Evolutionary conservation across 2,797 vertebrate species (phyloP), one percentile per base, ranked within the genome.

Genomic region (Sitta carolinensis): DNA sequence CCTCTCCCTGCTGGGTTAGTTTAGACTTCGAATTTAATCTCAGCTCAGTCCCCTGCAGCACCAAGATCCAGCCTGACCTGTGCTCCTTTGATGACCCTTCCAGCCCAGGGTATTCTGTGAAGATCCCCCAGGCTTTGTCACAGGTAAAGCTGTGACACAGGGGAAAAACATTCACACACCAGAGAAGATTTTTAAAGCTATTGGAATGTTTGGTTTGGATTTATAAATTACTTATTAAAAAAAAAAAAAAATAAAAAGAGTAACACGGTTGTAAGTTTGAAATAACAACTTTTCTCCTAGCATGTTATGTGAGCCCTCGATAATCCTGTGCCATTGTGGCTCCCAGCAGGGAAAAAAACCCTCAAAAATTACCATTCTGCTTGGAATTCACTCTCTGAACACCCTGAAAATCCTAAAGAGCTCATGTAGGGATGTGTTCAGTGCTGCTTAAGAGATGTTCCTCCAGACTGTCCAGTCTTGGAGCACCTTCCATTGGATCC

Each of bases 121-220:
- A 43, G 34, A 18, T 22, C 16, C 14, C 2, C 10, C 29, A 40
- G 17, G 42, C 3, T 64, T 54, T 68, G 36, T 36, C 36, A 36
- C 36, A 36, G 32, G 26, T 26, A 61, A 54, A 58, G 11, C 32
- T 32, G 27, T 12, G 59, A 16, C n/a, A 43, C 0, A 2, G 51
- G 19, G 23, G 36, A 3, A 7, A 6, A 58, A 23, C 1, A 13
- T 32, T n/a, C 30, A 14, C 7, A 0, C 8, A 11, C 5, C 29
- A 38, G 26, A 16, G 64, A 38, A 26, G 45, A 5, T 67, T 79
- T 75, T 67, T 45, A 64, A 47, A 89, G 43, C 20, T 50, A 1
- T 16, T 18, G 27, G 16, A 51, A 10, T 1, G 1, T 59, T 76
- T 76, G 34, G 12, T 10, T 82, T 59, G 59, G 22, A 42, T 77